phyloP scores from a whole-genome alignment of 2,113 vertebrate genomes.

The Aleadryas rufinucha region DNA sequence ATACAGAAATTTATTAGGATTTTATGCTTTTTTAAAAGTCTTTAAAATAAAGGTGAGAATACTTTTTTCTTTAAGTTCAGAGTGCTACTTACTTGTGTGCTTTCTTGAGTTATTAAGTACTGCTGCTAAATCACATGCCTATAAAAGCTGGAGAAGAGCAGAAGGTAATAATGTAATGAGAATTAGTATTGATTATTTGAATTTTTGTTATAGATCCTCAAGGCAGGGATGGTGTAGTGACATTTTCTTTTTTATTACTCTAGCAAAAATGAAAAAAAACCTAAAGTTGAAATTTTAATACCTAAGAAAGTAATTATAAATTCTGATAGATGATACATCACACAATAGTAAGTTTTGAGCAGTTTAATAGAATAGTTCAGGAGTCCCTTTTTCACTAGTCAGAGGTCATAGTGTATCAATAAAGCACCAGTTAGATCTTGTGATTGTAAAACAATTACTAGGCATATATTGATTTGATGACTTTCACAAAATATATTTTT shows the following conservation, averaged over 20 bases:
- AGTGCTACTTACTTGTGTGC: neutral
- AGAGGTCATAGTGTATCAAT: neutral
- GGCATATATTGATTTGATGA: neutral
- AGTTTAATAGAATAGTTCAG: neutral
- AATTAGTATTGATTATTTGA: neutral
- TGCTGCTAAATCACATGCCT: neutral
- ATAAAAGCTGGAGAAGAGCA: neutral
- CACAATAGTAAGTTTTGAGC: neutral
- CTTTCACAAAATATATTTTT: neutral
- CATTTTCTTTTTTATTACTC: neutral
- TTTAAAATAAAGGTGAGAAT: neutral
- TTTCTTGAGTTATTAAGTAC: neutral
- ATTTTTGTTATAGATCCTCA: neutral
- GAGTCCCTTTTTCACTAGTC: neutral
- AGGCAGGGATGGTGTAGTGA: neutral
- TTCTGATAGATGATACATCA: neutral
- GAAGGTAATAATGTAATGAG: neutral
- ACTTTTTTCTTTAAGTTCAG: neutral
- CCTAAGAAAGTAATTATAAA: neutral
- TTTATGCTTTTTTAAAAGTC: neutral
- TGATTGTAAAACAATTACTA: neutral
- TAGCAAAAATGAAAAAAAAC: neutral
- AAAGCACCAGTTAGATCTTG: neutral
- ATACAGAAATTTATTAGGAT: neutral
- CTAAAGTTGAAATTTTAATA: neutral